A percentile compares a stretch with the other conserved stretches of the same genome.
phyloP scores from a whole-genome alignment of 2,888 invertebrate species.

The Colostygia pectinataria region DNA sequence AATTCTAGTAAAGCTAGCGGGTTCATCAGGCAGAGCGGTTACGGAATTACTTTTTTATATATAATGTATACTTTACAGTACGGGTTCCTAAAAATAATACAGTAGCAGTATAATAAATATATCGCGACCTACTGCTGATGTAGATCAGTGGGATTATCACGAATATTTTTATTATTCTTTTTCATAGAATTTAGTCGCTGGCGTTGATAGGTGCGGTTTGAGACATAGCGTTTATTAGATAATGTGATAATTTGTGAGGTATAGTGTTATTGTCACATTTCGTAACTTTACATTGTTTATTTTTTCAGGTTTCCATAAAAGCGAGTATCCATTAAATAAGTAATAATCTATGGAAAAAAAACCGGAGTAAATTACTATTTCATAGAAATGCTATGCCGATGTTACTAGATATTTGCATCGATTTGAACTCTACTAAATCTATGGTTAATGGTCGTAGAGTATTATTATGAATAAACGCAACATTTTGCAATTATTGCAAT shows the following conservation, averaged over 20 bases:
- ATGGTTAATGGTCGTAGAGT: too few relatives aligned
- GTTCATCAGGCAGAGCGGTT: conserved; percentile 10
- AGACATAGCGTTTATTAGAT: not conserved
- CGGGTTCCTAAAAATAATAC: conserved; percentile 49
- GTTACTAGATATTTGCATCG: too few relatives aligned
- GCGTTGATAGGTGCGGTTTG: conserved; percentile 1
- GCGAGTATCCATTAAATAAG: too few relatives aligned
- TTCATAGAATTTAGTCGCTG: not conserved
- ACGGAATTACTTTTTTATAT: conserved; percentile 29
- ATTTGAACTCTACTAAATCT: too few relatives aligned
- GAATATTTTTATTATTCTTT: conserved; percentile 43
- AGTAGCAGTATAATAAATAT: conserved; percentile 44
- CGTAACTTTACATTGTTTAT: too few relatives aligned
- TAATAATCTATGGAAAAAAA: too few relatives aligned
- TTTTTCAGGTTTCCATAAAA: too few relatives aligned
- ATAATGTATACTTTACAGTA: not conserved
- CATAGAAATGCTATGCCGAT: too few relatives aligned
- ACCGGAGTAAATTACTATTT: too few relatives aligned
- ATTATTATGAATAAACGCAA: too few relatives aligned
- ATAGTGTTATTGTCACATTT: not conserved
- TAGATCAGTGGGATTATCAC: conserved; percentile 40
- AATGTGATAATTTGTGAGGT: not conserved
- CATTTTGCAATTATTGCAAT: not conserved
- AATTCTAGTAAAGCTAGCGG: conserved; percentile 12
- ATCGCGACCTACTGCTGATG: conserved; percentile 41